These are phyloP conservation scores for Drosophila phalerata DNA, from an alignment of 2,888 invertebrate genomes.

Conservation along the genomic window DNA sequence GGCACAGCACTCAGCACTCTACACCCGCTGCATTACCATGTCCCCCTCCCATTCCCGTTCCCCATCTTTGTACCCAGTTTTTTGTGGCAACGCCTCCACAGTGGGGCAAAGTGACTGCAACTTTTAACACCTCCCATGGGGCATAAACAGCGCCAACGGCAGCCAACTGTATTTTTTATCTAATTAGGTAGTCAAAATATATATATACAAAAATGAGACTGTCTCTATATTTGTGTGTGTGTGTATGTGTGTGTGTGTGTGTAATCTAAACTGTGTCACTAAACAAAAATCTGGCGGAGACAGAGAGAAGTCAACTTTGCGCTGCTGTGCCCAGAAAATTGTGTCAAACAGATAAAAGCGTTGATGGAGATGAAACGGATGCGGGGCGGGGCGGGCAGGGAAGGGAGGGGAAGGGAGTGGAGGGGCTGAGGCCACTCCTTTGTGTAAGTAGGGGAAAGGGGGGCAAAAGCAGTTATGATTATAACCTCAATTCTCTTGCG, in stretches of 20 bases:
- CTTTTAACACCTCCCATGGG: conserved; percentile 60
- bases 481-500: conserved; percentile 74
- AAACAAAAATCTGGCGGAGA: conserved; percentile 69
- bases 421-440: conserved; percentile 34
- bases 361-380: conserved; percentile 37
- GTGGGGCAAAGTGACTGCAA: conserved; percentile 58
- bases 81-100: conserved; percentile 60
- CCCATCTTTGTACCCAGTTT: background rate
- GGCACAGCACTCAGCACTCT: conserved; percentile 37
- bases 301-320: conserved; percentile 62
- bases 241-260: conserved; percentile 37
- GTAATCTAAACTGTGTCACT: conserved; percentile 79
- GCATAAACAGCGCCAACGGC: conserved; percentile 38
- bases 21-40: conserved; percentile 41
- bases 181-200: conserved; percentile 80
- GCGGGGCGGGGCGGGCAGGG: conserved; percentile 5
- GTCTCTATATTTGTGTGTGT: conserved; percentile 13
- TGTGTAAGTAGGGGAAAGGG: background rate
- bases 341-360: conserved; percentile 79
- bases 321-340: conserved; percentile 71
- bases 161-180: conserved; percentile 69
- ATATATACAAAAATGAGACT: conserved; percentile 43
- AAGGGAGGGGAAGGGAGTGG: background rate
- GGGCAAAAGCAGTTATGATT: conserved; percentile 66
- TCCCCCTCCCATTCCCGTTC: background rate